A percentile compares a stretch with the other conserved stretches of the same genome.
phyloP scores from a whole-genome alignment of 2,797 vertebrate species.

The Poecilia wingei region DNA sequence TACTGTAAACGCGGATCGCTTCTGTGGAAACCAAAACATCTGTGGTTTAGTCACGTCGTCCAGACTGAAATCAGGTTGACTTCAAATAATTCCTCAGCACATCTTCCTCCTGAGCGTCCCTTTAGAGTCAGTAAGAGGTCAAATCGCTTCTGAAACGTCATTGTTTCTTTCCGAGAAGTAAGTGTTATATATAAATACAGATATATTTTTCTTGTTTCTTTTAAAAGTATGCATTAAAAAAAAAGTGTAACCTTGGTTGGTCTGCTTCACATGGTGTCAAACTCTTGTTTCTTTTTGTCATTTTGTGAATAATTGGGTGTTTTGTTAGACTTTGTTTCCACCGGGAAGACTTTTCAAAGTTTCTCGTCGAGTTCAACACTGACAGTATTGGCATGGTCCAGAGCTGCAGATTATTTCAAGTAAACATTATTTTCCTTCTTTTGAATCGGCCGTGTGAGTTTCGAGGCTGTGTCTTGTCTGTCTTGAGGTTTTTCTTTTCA shows the following conservation, averaged over 20 bases:
- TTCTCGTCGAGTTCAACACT: constrained; percentile 37
- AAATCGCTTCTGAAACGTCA: constrained; percentile 23
- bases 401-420: constrained; percentile 18
- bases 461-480: constrained; percentile 10
- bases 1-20: constrained; percentile 29
- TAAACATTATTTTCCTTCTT: neutral
- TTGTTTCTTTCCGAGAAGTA: constrained; percentile 33
- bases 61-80: constrained; percentile 1
- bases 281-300: constrained; percentile 7
- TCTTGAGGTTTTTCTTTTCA: constrained; percentile 16
- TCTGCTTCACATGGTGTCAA: constrained; percentile 46
- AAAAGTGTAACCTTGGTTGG: constrained; percentile 47
- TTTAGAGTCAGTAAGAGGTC: constrained; percentile 37
- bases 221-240: constrained; percentile 34
- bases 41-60: constrained; percentile 7
- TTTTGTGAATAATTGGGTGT: constrained; percentile 28
- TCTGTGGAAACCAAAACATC: constrained; percentile 16
- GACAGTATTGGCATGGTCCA: constrained; percentile 44
- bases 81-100: constrained; percentile 19
- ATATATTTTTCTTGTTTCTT: constrained; percentile 49
- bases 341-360: constrained; percentile 14
- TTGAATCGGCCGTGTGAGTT: neutral
- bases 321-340: constrained; percentile 49
- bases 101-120: constrained; percentile 45
- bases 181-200: constrained; percentile 40